These are phyloP conservation scores for Dasypolia templi DNA, from an alignment of 2,888 invertebrate genomes.

Conservation along the genomic window DNA sequence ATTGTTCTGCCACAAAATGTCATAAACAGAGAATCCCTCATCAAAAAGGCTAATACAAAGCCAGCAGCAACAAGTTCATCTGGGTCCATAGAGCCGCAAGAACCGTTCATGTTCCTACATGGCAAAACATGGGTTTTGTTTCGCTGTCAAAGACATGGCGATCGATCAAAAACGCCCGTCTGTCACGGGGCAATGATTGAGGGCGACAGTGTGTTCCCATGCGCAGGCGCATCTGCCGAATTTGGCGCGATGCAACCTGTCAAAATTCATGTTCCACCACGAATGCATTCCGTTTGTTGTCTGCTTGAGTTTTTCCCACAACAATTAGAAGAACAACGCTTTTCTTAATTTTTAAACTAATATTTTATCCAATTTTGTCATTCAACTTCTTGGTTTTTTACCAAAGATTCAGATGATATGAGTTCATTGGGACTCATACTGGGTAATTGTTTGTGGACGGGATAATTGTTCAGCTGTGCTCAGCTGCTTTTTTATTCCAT, in stretches of 20 bases:
- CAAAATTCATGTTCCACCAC: conserved; percentile 62
- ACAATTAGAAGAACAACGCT: conserved; percentile 42
- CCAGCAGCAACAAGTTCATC: conserved; percentile 58
- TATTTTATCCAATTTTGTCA: conserved; percentile 4
- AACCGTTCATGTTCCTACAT: conserved; percentile 51
- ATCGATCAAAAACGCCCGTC: conserved; percentile 78
- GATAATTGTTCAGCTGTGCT: conserved; percentile 12
- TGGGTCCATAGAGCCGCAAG: conserved; percentile 41
- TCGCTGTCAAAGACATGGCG: conserved; percentile 63
- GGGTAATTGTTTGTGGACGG: conserved; percentile 6
- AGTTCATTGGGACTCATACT: neutral
- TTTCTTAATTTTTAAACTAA: neutral
- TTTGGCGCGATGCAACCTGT: conserved; percentile 73
- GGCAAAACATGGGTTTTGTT: conserved; percentile 64
- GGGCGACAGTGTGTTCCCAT: conserved; percentile 64
- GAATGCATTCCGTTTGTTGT: conserved; percentile 49
- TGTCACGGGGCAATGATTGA: conserved; percentile 74
- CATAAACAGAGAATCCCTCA: conserved; percentile 58
- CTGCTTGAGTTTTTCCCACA: conserved; percentile 54
- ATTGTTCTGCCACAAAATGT: conserved; percentile 53
- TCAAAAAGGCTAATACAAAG: conserved; percentile 57
- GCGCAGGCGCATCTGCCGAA: conserved; percentile 72
- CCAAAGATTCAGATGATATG: neutral
- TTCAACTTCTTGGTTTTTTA: conserved; percentile 5
- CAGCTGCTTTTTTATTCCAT: neutral